Base-by-base conservation (phyloP, 2,888 invertebrate species). In the Megalurothrips usitatus region DNA sequence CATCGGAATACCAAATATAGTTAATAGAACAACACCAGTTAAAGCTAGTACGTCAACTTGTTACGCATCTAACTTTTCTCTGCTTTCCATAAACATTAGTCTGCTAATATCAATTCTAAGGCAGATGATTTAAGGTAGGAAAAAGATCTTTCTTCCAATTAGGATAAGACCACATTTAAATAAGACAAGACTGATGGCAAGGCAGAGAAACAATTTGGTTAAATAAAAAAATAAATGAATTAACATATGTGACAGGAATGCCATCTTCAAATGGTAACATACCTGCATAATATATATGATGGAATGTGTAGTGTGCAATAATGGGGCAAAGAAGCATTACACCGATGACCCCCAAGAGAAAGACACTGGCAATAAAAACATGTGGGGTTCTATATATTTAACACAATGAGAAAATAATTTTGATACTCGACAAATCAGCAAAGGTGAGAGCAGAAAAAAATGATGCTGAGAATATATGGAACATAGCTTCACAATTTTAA, bases 221-320 rank as follows among this genome's bases (percentile, higher is more conserved):
- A 43, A 43, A 75, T 75, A 75, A 26, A 75, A 75, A 75, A 75
- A 75, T 75, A 75, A 75, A 75, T 75, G 23, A 75, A 75, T 75
- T 26, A 75, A 75, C 26, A 26, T 75, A 75, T 58, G 58, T 58
- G 26, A 75, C 68, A 75, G 68, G 68, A 75, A 75, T 75, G 68
- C 23, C 23, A 75, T 75, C 68, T 75, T 75, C 10, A 75, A 23
- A 23, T 26, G 68, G 68, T 75, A 75, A 75, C 68, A 75, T 75
- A 75, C 68, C 68, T 75, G 68, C 68, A 26, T 26, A 23, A 26
- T 8, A 75, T 23, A 75, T 75, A 75, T 75, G 68, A 75, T 75
- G 68, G 68, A 75, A 75, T 75, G 68, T 75, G 68, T 75, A 75
- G 68, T 75, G 68, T 75, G 68, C 68, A 75, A 10, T 75, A 75